phyloP scores from a whole-genome alignment of 2,888 invertebrate genomes.

The Aplocera efformata region DNA sequence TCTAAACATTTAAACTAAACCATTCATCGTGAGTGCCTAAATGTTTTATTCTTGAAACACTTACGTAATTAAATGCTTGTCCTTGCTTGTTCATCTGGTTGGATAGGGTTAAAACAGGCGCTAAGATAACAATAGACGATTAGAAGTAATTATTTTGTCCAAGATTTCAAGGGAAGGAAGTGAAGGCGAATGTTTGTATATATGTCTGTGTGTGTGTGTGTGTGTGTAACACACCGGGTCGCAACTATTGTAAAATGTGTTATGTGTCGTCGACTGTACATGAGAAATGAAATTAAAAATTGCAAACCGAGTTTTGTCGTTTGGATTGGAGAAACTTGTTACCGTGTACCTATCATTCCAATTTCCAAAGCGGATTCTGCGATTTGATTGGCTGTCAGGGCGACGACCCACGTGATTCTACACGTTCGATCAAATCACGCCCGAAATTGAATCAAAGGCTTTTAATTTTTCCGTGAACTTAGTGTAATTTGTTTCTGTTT shows the following conservation, averaged over 20 bases:
- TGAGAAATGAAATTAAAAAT: constrained; percentile 62
- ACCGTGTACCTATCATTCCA: constrained; percentile 71
- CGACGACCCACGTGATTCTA: constrained; percentile 14
- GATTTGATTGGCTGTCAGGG: constrained; percentile 68
- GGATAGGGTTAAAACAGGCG: too few species aligned
- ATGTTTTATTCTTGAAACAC: too few species aligned
- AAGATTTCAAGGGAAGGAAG: too few species aligned
- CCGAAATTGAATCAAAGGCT: constrained; percentile 12
- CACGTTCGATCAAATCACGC: constrained; percentile 10
- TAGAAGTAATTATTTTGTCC: too few species aligned
- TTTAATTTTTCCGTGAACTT: constrained; percentile 3
- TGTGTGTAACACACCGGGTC: too few species aligned
- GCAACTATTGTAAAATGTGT: constrained; percentile 13
- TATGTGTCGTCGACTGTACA: constrained; percentile 31
- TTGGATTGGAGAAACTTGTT: constrained; percentile 76
- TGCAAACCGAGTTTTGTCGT: constrained; percentile 70
- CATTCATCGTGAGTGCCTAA: too few species aligned
- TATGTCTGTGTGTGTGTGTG: too few species aligned
- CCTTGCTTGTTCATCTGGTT: too few species aligned
- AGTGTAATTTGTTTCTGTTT: background rate
- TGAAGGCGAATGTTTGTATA: too few species aligned
- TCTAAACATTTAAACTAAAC: too few species aligned
- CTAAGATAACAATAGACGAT: too few species aligned
- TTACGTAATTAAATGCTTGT: too few species aligned
- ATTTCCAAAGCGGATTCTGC: constrained; percentile 72